Evolutionary conservation across 2,113 vertebrate genomes (phyloP).

Genomic region (Amphilophus citrinellus): DNA sequence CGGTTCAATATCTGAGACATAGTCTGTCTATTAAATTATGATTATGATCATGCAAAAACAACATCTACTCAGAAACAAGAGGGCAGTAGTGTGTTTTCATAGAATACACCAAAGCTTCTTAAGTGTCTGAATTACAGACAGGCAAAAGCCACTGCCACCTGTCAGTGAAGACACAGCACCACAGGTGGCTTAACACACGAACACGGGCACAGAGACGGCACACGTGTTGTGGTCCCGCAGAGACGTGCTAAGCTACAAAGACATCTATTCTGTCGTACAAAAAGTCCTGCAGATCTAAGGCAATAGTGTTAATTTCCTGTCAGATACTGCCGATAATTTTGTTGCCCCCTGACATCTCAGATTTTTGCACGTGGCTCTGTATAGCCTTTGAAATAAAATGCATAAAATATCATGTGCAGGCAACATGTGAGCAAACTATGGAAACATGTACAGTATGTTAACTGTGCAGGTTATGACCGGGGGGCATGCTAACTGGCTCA

Average conservation of each 20-base stretch:
- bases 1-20: background rate
- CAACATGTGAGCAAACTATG: background rate
- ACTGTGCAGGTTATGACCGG: constrained; percentile 7
- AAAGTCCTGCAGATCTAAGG: background rate
- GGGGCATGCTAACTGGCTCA: constrained; percentile 48
- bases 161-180: constrained; percentile 66
- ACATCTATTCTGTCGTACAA: background rate
- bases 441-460: constrained; percentile 4
- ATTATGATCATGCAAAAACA: constrained; percentile 5
- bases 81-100: background rate
- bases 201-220: constrained; percentile 26
- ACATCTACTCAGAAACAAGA: constrained; percentile 1
- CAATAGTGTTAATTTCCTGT: background rate
- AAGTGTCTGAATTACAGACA: background rate
- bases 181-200: constrained; percentile 66
- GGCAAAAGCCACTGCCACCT: constrained; percentile 47
- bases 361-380: background rate
- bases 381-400: background rate
- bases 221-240: constrained; percentile 22
- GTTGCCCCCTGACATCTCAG: background rate
- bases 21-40: constrained; percentile 4
- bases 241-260: background rate
- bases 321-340: background rate
- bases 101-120: background rate
- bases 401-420: background rate